phyloP scores from a whole-genome alignment of 2,797 vertebrate genomes.

The Hyperoplus lanceolatus region DNA sequence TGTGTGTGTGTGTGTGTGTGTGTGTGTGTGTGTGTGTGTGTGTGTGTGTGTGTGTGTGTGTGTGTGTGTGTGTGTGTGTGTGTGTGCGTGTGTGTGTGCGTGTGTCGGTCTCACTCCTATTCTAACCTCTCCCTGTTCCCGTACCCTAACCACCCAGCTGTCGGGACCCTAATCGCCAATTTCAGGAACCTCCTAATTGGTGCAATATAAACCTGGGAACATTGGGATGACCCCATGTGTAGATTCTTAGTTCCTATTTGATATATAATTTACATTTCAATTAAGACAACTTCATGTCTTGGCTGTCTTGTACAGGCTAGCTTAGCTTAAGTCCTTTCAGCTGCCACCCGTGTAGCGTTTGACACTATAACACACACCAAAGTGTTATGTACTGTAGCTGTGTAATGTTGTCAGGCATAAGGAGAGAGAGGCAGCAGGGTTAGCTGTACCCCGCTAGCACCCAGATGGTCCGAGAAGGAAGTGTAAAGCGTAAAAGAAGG shows the following conservation, averaged over 20 bases:
- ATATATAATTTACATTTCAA: neutral
- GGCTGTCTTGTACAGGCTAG: neutral
- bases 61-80: too few species aligned
- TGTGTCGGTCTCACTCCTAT: too few species aligned
- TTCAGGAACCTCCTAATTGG: too few species aligned
- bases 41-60: too few species aligned
- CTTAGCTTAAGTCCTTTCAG: conserved; percentile 10
- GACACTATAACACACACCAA: neutral
- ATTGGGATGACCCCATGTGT: too few species aligned
- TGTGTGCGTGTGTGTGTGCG: too few species aligned
- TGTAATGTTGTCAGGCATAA: conserved; percentile 42
- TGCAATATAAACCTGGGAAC: too few species aligned
- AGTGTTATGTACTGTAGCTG: conserved; percentile 10
- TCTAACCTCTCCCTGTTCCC: too few species aligned
- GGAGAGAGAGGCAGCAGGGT: conserved; percentile 54
- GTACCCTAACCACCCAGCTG: too few species aligned
- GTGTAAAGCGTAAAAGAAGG: conserved; percentile 52
- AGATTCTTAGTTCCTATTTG: conserved; percentile 1
- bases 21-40: too few species aligned
- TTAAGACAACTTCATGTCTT: neutral
- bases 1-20: too few species aligned
- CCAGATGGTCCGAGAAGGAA: conserved; percentile 73
- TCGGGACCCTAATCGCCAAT: too few species aligned
- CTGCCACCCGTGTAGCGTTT: neutral
- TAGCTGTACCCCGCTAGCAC: conserved; percentile 32